These are phyloP conservation scores for Brachionus angularis DNA, from an alignment of 1,140 invertebrate genomes.

Conservation along the genomic window DNA sequence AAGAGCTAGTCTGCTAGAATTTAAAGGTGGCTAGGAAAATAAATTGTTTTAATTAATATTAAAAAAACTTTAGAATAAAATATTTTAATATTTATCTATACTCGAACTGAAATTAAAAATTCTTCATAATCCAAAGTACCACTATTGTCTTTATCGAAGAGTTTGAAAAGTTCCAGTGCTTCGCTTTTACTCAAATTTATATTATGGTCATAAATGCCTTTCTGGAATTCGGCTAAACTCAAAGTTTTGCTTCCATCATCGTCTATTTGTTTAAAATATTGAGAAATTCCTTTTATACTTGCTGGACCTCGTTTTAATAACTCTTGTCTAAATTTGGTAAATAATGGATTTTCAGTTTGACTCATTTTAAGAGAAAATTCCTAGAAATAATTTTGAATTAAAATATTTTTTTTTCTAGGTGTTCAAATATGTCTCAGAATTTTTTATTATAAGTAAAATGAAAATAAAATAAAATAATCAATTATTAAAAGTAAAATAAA, in stretches of 20 bases:
- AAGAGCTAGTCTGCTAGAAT: slow-evolving; percentile 66
- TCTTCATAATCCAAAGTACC: slow-evolving; percentile 77
- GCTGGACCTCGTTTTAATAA: neutral
- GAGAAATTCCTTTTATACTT: slow-evolving; percentile 52
- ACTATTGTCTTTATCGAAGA: slow-evolving; percentile 73
- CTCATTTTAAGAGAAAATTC: no score
- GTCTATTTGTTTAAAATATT: slow-evolving; percentile 79
- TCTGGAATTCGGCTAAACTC: slow-evolving; percentile 74
- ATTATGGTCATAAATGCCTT: slow-evolving; percentile 72
- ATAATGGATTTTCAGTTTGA: neutral
- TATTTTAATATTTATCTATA: slow-evolving; percentile 53
- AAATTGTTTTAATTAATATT: neutral
- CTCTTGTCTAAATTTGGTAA: neutral
- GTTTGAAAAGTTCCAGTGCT: slow-evolving; percentile 65
- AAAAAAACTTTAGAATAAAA: neutral
- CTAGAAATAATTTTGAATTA: no score
- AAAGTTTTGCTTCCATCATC: slow-evolving; percentile 78
- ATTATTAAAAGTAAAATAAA: no score
- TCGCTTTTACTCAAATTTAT: slow-evolving; percentile 64
- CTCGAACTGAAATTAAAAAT: slow-evolving; percentile 73
- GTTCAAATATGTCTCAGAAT: no score
- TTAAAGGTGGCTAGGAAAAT: slow-evolving; percentile 72
- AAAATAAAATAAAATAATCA: no score
- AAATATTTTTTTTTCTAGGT: no score
- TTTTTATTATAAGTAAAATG: no score